Evolutionary conservation across 2,888 invertebrate genomes (phyloP).

Genomic region (Tyria jacobaeae): DNA sequence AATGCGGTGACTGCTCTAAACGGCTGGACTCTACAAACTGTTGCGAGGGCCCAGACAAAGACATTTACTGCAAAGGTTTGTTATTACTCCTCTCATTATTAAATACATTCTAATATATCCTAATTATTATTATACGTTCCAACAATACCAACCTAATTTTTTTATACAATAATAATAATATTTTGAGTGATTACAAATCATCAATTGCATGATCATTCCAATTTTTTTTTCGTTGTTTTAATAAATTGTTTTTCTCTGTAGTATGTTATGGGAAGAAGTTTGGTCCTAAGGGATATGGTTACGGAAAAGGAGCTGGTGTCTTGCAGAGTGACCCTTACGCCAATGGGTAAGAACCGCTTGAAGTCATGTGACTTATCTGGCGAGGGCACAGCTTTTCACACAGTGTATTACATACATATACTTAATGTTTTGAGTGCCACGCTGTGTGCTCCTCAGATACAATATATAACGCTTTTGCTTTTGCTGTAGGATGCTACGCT

Average conservation of each 20-base stretch:
- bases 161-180: slow-evolving; percentile 27
- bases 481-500: slow-evolving; percentile 95
- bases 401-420: slow-evolving; percentile 24
- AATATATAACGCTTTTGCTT: slow-evolving; percentile 78
- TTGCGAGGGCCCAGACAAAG: slow-evolving; percentile 97
- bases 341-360: slow-evolving; percentile 89
- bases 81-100: slow-evolving; percentile 53
- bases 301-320: slow-evolving; percentile 98
- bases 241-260: slow-evolving; percentile 80
- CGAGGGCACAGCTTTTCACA: slow-evolving; percentile 72
- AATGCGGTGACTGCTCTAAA: slow-evolving; percentile 95
- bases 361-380: slow-evolving; percentile 75
- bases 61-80: slow-evolving; percentile 98
- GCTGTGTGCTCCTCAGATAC: slow-evolving; percentile 74
- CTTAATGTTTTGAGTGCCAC: slow-evolving; percentile 38
- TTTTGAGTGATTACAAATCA: slow-evolving; percentile 40
- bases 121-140: slow-evolving; percentile 20
- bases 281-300: slow-evolving; percentile 99
- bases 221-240: slow-evolving; percentile 44
- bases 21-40: slow-evolving; percentile 96
- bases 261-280: slow-evolving; percentile 99
- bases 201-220: slow-evolving; percentile 39
- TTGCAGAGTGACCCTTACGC: slow-evolving; percentile 95
- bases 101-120: slow-evolving; percentile 21
- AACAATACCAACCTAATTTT: slow-evolving; percentile 24